Evolutionary conservation across 2,888 invertebrate genomes (phyloP), one percentile per base, ranked within the genome.

Genomic region (Carpatolechia fugitivella): DNA sequence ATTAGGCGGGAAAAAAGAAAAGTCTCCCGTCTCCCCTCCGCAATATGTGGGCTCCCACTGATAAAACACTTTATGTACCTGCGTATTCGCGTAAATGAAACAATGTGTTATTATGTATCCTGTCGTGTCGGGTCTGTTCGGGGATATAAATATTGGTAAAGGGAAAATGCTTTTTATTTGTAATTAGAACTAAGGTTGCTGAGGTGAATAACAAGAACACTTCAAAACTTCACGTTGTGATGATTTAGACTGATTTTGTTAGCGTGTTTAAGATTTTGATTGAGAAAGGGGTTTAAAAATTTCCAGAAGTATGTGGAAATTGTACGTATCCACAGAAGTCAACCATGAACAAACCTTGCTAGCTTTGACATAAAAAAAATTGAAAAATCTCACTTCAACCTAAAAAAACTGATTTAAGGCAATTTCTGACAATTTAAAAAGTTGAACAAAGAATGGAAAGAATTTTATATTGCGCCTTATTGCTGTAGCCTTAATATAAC

Each of bases 31-130:
- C 74, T 36, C 79, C 89, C 88, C 88, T 85, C 78, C 74, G 78
- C 88, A 87, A 88, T 89, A 88, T 89, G 88, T 88, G 86, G 74
- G 82, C 83, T 82, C 84, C 85, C 83, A 85, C 84, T 85, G 87
- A 84, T 89, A 90, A 90, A 89, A 89, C 84, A 85, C 80, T 81
- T 76, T 82, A 83, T 82, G 78, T 85, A 78, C 76, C 73, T 75
- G n/a, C n/a, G n/a, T 72, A 79, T 80, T 79, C 74, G 85, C 78
- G 86, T 75, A 83, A 87, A 86, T 88, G 85, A 88, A 84, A 86
- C 83, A 84, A 81, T 82, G 76, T 76, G 75, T 75, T 80, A 77
- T 81, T 82, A 81, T 80, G 74, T 82, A 81, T 79, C 80, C 75
- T 69, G 74, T 24, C 24, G 24, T 6, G 72, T 72, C 72, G 68